Percentiles rank a stretch among this genome's conserved stretches.
These are phyloP conservation scores for Clusia tigrina DNA, from an alignment of 2,888 invertebrate genomes.

Conservation along the genomic window DNA sequence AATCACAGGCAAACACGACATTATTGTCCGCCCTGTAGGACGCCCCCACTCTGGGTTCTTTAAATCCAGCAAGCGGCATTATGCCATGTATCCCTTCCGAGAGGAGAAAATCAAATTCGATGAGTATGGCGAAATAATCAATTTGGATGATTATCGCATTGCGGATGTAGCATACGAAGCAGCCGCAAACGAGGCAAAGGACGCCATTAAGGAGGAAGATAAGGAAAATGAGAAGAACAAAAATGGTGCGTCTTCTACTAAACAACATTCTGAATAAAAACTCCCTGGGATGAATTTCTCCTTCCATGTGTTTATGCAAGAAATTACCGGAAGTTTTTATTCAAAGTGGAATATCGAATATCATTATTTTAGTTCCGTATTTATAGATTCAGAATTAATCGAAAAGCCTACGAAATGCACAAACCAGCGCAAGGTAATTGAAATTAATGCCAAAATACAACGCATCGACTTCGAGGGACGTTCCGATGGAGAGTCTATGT, in stretches of 20 bases:
- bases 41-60: conserved; percentile 79
- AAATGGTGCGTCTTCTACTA: conserved; percentile 43
- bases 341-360: conserved; percentile 3
- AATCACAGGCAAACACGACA: conserved; percentile 87
- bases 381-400: conserved; percentile 64
- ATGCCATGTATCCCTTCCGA: conserved; percentile 95
- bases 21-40: conserved; percentile 81
- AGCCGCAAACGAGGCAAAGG: conserved; percentile 52
- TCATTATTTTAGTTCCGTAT: conserved; percentile 37
- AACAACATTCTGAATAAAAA: too few relatives aligned
- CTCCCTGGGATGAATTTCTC: background rate
- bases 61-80: conserved; percentile 87
- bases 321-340: background rate
- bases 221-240: conserved; percentile 39
- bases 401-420: conserved; percentile 94
- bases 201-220: conserved; percentile 55
- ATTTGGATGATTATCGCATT: conserved; percentile 89
- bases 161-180: conserved; percentile 71
- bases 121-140: conserved; percentile 96
- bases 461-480: conserved; percentile 98
- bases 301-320: background rate
- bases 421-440: conserved; percentile 75
- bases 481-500: conserved; percentile 83
- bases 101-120: conserved; percentile 92
- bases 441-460: conserved; percentile 84